Conservation (phyloP, 2,113 vertebrate species). For the Rhynchopsitta pachyrhyncha region DNA sequence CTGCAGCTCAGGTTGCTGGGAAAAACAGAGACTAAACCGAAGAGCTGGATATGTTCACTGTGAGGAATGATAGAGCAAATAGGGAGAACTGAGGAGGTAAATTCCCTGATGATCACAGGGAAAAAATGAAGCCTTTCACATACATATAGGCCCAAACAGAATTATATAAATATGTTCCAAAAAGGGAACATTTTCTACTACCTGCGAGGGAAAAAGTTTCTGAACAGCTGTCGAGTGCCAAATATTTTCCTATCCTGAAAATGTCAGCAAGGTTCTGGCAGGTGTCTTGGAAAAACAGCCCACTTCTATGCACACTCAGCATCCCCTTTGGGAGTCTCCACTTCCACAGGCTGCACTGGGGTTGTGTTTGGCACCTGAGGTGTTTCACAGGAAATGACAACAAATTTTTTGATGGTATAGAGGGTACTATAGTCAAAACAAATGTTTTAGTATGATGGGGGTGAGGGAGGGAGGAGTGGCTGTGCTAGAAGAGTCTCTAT, state of each 20-base stretch:
- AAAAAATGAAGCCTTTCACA: constrained; percentile 36
- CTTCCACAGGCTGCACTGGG: constrained; percentile 1
- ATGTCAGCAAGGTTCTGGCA: constrained; percentile 44
- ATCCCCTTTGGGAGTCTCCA: constrained; percentile 3
- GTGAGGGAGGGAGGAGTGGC: not conserved
- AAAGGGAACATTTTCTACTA: constrained; percentile 35
- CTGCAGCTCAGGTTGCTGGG: not conserved
- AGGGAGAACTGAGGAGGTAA: not conserved
- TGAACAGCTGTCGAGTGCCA: constrained; percentile 35
- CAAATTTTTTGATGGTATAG: constrained; percentile 5
- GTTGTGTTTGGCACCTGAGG: constrained; percentile 52
- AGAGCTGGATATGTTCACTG: not conserved
- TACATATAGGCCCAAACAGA: not conserved
- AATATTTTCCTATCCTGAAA: constrained; percentile 56
- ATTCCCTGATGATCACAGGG: not conserved
- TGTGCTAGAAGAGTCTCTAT: not conserved
- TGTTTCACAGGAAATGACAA: constrained; percentile 50
- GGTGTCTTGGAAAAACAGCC: constrained; percentile 49
- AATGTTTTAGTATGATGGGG: not conserved
- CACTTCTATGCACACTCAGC: constrained; percentile 17
- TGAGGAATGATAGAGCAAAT: not conserved
- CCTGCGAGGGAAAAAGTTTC: constrained; percentile 18
- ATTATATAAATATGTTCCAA: not conserved
- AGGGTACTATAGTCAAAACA: not conserved
- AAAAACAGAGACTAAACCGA: not conserved